Evolutionary conservation across 2,113 vertebrate genomes (phyloP), one percentile per base, ranked within the genome.

Genomic region (Aramus guarauna): DNA sequence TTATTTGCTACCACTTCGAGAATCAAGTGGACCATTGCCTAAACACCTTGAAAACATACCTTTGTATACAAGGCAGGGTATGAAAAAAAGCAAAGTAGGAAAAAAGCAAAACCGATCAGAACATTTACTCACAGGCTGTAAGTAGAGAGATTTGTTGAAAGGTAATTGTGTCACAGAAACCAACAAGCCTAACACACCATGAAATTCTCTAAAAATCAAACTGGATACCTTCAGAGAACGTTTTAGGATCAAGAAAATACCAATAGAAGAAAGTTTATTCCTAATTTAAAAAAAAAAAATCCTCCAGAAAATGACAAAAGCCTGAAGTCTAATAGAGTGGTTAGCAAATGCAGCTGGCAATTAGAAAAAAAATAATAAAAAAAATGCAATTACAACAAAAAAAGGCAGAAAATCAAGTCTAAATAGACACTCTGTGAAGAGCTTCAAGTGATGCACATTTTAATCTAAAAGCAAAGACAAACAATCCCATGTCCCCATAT

Each of bases 131-230:
- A 20, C 11, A 52, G 2, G 4, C 16, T 1, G 0, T 5, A 56
- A 66, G 17, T 1, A 56, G 10, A 85, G 39, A 37, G 0, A 2
- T 47, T 73, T 55, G 29, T 26, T 75, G 66, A 66, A 90, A 71
- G 34, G 4, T 34, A 48, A 72, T 21, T 3, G 5, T 0, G 0
- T 18, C 22, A 26, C 2, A 67, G n/a, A 53, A 88, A 59, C 11
- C 8, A 5, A 41, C 4, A 85, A 69, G 16, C 21, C 30, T 36
- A 59, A 39, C 4, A 71, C 10, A 50, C 0, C 1, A 0, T 1
- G 11, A 64, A 27, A 66, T 34, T 45, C 30, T 53, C 11, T 14
- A 30, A 86, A 71, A 67, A 20, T 2, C 6, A 64, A 86, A 73
- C 20, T 5, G 6, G 21, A 60, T 39, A 36, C 4, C 64, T 83